Evolutionary conservation across 2,113 vertebrate species (phyloP), one percentile per base, ranked within the genome.

Genomic region (Corythaixoides concolor): DNA sequence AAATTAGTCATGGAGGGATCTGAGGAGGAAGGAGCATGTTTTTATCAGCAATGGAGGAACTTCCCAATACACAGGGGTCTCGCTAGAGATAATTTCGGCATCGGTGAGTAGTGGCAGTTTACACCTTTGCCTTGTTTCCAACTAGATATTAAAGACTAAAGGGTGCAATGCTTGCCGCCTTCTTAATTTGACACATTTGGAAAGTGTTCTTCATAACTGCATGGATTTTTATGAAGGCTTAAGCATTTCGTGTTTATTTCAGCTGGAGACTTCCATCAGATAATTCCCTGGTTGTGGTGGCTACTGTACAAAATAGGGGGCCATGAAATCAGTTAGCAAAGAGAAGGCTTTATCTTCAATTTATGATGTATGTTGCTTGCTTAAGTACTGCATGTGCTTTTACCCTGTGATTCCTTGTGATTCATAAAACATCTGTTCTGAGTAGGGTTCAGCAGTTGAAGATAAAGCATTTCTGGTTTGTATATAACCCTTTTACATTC

Each of bases 1-100:
- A 96, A 96, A 93, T 96, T 95, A 96, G 85, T 97, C 95, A 95
- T 90, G 93, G 78, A 90, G 47, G n/a, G 53, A 55, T 82, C 90
- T 91, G 76, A 89, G 78, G 89, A 95, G 92, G 96, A 97, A 96
- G 89, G 67, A 91, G 86, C 43, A 6, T 92, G 85, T 95, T 96
- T 95, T 96, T 93, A 96, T 88, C 95, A 92, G 88, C 5, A 1
- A 5, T 92, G 67, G 84, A 92, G 85, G 89, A 88, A 95, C 84
- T 93, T 95, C 91, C 89, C 81, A 67, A 21, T 88, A 47, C 70
- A 62, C 59, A 67, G 24, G 41, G 55, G 22, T 76, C 81, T 89
- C 3, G 6, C 81, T 85, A 47, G 78, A 85, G 41, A 77, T 77
- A 70, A 74, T 69, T 85, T 72, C 53, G 58, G 60, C 45, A 75